These are phyloP conservation scores for Saguinus midas DNA, from an alignment of 2,113 vertebrate genomes.

Conservation along the genomic window DNA sequence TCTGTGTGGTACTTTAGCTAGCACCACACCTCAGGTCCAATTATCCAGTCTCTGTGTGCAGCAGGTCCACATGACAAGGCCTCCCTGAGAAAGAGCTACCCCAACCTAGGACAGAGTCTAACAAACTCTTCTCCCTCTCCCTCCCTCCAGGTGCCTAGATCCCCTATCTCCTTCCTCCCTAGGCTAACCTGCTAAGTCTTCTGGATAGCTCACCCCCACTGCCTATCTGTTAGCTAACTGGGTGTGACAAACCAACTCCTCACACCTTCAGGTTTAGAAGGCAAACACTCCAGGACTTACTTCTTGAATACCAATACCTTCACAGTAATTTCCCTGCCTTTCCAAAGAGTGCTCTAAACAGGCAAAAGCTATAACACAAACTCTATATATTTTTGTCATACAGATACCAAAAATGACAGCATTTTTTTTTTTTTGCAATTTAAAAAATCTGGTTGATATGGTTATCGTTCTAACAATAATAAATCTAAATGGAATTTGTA, in stretches of 20 bases:
- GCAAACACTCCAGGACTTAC: not conserved
- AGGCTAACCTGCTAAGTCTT: not conserved
- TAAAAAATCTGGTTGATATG: not conserved
- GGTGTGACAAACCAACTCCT: not conserved
- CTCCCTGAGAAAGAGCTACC: not conserved
- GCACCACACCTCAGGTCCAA: not conserved
- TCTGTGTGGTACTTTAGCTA: not conserved
- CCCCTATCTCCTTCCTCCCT: not conserved
- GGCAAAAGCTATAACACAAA: conserved; percentile 5
- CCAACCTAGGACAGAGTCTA: not conserved
- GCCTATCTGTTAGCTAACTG: not conserved
- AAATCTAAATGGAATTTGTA: conserved; percentile 8
- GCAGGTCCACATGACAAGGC: not conserved
- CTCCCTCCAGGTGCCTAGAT: not conserved
- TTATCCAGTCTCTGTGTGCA: not conserved
- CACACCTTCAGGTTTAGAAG: not conserved
- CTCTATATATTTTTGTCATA: not conserved
- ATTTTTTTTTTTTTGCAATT: not conserved
- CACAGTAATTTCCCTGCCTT: not conserved
- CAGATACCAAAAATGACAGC: not conserved
- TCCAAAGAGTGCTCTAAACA: conserved; percentile 8
- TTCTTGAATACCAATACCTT: not conserved
- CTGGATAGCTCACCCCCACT: not conserved
- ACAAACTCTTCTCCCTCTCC: not conserved
- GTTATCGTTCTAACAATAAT: not conserved